Base-by-base conservation (phyloP, 2,888 invertebrate genomes). In the Volucella inflata region DNA sequence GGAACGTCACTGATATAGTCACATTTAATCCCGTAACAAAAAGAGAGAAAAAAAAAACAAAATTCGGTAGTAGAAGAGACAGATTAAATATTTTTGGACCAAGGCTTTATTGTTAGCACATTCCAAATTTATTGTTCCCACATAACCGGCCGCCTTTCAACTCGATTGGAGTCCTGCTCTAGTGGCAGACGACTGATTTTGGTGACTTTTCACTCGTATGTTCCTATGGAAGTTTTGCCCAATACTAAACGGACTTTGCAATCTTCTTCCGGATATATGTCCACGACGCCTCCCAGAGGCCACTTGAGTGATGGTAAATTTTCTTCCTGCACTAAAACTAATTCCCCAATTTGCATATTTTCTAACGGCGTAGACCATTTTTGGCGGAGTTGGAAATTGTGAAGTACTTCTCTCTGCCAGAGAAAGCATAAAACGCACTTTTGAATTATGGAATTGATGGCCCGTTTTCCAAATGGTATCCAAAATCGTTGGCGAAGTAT, bases 401-500 rank as follows among this genome's bases (percentile, higher is more conserved):
- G 21, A 21, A 51, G n/a, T 8, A 46, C 46, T n/a, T 46, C 48
- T 12, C 2, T 3, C 1, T 10, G 48, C 4, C 8, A 48, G 2
- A 2, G 21, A 21, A 21, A 21, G 21, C 21, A 21, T 21, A 21
- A 21, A 21, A 21, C 21, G 21, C 21, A 21, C 2, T 21, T 21
- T 21, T 2, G 21, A 21, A 21, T 21, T 21, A 21, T 2, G 21
- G 21, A 21, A 21, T 2, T 21, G 21, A 21, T 21, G 2, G 21
- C 21, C 1, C 21, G 21, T 21, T 50, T 50, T 17, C 50, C 16
- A 16, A 2, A 17, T 11, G 17, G 8, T 50, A 50, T 50, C 50
- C 50, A 50, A 50, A 50, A 50, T 50, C 11, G 50, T 50, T 50
- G 17, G 6, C 50, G 16, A 16, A 50, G 6, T 50, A 50, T 50